Evolutionary conservation across 2,113 vertebrate genomes (phyloP), one percentile per base, ranked within the genome.

Genomic region (Halichoeres trimaculatus): DNA sequence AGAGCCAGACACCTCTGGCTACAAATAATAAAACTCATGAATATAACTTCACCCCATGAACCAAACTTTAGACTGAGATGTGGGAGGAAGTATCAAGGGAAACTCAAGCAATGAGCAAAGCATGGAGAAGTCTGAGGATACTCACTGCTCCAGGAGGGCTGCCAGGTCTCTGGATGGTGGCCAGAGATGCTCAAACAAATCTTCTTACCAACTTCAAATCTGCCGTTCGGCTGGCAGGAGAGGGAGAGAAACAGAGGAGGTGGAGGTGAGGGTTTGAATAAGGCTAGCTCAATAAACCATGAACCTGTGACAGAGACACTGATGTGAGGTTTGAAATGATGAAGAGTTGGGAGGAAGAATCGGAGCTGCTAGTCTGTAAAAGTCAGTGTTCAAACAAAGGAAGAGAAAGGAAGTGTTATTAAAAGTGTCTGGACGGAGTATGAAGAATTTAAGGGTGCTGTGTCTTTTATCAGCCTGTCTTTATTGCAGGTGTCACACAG

Each of bases 81-180:
- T 3, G 26, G 2, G 26, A 45, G 35, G 23, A 50, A 47, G 9
- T 20, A 45, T 35, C 22, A 19, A 20, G 26, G 45, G 23, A 23
- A 26, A 47, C 40, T 16, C 10, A 5, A 19, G 7, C 2, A 14
- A 24, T 4, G 14, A n/a, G 16, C 50, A n/a, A 36, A 12, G 35
- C 35, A 13, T 54, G 2, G 10, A 43, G 40, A 40, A 55, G 17
- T 1, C 8, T 38, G 22, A 68, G n/a, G 52, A 74, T 89, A 99
- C 98, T 94, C 87, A 99, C 98, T 99, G 72, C 98, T 99, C 98
- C 98, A 99, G 0, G 98, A 99, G 8, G 98, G 98, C 85, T 99
- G 98, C 98, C 98, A 99, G 12, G 98, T 99, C 95, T 99, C 98
- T 62, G 98, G 98, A 88, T 99, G 98, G 89, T 99, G 98, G 54